Conservation (phyloP, 2,797 vertebrate genomes). For the Anniella stebbinsi region DNA sequence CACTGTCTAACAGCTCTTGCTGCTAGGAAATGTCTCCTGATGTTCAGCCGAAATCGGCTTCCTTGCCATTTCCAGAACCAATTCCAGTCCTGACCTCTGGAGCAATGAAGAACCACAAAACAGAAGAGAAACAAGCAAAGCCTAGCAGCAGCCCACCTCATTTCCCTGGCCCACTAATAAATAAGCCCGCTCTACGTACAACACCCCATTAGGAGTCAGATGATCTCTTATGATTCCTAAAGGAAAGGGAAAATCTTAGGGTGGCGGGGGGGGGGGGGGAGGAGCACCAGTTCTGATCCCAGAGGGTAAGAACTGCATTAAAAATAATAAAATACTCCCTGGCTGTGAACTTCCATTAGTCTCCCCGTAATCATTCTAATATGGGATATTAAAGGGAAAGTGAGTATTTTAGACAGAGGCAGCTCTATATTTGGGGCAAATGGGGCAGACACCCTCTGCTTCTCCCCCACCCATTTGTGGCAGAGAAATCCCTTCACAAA, state of each 20-base stretch:
- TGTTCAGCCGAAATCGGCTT: not conserved
- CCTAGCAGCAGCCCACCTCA: not conserved
- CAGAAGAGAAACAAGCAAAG: too few relatives aligned
- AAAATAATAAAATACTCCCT: not conserved
- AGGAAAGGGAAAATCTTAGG: not conserved
- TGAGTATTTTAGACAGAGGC: too few relatives aligned
- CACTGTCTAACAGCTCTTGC: not conserved
- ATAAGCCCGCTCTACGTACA: too few relatives aligned
- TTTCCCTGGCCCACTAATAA: not conserved
- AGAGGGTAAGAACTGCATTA: not conserved
- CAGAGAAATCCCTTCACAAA: too few relatives aligned
- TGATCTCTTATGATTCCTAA: not conserved
- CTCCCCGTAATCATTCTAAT: not conserved
- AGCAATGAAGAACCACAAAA: not conserved
- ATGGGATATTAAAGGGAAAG: not conserved
- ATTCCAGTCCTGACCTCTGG: not conserved
- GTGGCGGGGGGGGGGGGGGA: too few relatives aligned
- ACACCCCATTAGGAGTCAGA: not conserved
- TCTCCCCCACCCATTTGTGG: too few relatives aligned
- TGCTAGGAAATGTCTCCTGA: not conserved
- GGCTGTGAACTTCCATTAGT: not conserved
- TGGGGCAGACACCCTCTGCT: too few relatives aligned
- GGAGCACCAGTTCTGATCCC: not conserved
- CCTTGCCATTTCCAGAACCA: not conserved
- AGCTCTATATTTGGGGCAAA: too few relatives aligned